These are phyloP conservation scores for Cichlasoma orientale DNA, from an alignment of 2,797 vertebrate genomes.

Conservation along the genomic window DNA sequence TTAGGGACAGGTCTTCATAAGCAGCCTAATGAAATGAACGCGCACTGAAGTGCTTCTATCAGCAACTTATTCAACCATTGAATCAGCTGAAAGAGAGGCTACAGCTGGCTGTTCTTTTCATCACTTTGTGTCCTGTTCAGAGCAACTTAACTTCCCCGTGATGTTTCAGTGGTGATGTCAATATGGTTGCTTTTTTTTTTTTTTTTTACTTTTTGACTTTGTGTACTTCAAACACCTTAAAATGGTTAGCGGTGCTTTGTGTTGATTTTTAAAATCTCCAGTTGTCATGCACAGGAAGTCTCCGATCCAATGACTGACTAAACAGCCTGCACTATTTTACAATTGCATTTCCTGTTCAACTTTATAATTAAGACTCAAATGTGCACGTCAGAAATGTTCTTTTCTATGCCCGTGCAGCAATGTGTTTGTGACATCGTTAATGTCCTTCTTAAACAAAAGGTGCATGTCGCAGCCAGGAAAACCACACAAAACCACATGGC, in stretches of 20 bases:
- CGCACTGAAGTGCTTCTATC: background rate
- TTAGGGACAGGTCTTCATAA: background rate
- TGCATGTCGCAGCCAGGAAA: background rate
- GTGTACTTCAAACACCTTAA: too few relatives aligned
- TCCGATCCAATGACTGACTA: too few relatives aligned
- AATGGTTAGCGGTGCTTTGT: background rate
- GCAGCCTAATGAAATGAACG: background rate
- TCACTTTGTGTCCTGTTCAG: background rate
- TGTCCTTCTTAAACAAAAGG: background rate
- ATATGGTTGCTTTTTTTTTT: rapidly evolving
- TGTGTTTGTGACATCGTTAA: background rate
- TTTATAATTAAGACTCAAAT: background rate
- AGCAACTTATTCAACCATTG: background rate
- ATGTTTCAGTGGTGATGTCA: background rate
- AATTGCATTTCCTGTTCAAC: background rate
- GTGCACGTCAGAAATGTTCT: background rate
- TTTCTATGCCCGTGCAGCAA: background rate
- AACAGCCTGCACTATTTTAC: too few relatives aligned
- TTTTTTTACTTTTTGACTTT: background rate
- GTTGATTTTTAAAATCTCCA: background rate
- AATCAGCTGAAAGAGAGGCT: background rate
- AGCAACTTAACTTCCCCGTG: background rate
- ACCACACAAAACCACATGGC: background rate
- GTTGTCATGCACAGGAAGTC: too few relatives aligned
- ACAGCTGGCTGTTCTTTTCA: background rate